A percentile compares a stretch with the other conserved stretches of the same genome.
These are phyloP conservation scores for Gadopsis bispinosus DNA, from an alignment of 2,797 vertebrate species.

Conservation along the genomic window DNA sequence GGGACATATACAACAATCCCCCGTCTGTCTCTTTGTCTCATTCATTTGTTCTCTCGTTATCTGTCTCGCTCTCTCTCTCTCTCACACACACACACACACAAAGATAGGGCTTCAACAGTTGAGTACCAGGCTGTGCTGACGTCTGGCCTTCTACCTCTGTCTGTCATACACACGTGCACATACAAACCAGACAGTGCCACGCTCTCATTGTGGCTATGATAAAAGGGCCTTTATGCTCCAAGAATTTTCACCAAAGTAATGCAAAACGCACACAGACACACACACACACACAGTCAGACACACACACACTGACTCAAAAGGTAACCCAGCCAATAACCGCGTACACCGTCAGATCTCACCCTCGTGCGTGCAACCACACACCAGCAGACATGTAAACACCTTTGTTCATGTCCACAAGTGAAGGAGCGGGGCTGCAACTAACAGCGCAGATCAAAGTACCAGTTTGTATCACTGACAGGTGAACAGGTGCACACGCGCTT, in stretches of 20 bases:
- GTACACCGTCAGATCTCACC: background rate
- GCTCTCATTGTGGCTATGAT: conserved; percentile 56
- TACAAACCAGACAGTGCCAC: conserved; percentile 63
- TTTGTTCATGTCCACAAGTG: background rate
- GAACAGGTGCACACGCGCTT: conserved; percentile 53
- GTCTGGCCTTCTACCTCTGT: conserved; percentile 61
- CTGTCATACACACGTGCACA: conserved; percentile 53
- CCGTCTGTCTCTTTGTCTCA: conserved; percentile 36
- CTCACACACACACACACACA: conserved; percentile 35
- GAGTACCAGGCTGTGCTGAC: conserved; percentile 74
- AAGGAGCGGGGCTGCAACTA: conserved; percentile 3
- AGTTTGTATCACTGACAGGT: conserved; percentile 23
- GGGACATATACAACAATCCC: conserved; percentile 26
- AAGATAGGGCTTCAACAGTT: conserved; percentile 50
- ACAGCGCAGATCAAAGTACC: conserved; percentile 45
- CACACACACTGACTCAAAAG: conserved; percentile 21
- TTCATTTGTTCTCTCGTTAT: conserved; percentile 21
- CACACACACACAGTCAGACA: background rate
- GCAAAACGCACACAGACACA: background rate
- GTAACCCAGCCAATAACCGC: conserved; percentile 34
- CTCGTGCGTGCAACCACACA: background rate
- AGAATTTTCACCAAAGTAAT: conserved; percentile 21
- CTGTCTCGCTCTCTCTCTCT: background rate
- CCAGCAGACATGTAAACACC: background rate
- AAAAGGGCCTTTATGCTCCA: conserved; percentile 64